Conservation (phyloP, 2,888 invertebrate species). For the Cephus pulcher region DNA sequence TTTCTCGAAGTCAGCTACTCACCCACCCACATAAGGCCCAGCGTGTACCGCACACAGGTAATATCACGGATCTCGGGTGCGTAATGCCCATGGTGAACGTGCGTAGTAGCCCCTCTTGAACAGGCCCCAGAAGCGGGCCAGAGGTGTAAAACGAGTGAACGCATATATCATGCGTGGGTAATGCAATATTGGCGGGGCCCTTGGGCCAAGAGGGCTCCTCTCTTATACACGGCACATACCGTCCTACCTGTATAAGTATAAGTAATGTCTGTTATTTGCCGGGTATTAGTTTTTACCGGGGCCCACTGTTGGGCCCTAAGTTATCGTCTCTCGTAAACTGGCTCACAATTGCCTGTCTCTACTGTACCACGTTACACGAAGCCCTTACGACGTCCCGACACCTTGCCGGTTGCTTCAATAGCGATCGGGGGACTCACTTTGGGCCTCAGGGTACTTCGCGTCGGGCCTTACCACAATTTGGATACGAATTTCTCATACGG, state of each 20-base stretch:
- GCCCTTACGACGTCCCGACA: too few species aligned
- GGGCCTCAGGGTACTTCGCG: too few species aligned
- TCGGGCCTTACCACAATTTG: too few species aligned
- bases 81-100: neutral
- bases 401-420: too few species aligned
- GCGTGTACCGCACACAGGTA: neutral
- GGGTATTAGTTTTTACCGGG: conserved; percentile 56
- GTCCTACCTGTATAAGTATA: conserved; percentile 44
- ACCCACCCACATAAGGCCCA: neutral
- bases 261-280: conserved; percentile 57
- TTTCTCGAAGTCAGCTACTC: neutral
- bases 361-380: conserved; percentile 23
- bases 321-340: conserved; percentile 56
- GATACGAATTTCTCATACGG: too few species aligned
- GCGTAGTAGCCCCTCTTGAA: neutral
- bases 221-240: conserved; percentile 19
- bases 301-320: conserved; percentile 32
- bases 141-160: conserved; percentile 49
- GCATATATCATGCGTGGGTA: conserved; percentile 53
- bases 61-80: neutral
- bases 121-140: neutral
- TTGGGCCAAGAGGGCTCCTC: conserved; percentile 36
- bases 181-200: conserved; percentile 49
- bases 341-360: conserved; percentile 52
- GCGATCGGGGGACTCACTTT: too few species aligned